These are phyloP conservation scores for Lochmaea capreae DNA, from an alignment of 2,888 invertebrate genomes.

Conservation along the genomic window DNA sequence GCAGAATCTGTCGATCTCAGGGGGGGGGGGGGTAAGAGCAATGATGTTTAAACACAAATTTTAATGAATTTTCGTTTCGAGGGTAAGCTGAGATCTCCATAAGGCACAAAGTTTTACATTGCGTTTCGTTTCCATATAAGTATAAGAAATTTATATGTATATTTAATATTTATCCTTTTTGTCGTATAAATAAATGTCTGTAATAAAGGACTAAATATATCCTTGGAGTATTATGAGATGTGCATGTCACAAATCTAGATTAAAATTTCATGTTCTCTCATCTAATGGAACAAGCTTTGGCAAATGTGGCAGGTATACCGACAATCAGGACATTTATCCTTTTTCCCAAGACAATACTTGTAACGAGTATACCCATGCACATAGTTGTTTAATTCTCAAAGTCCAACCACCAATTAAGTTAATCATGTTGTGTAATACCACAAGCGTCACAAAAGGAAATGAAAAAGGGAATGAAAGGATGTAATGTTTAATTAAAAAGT, in stretches of 20 bases:
- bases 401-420: constrained; percentile 54
- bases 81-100: too few relatives aligned
- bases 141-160: too few relatives aligned
- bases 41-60: too few relatives aligned
- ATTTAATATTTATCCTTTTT: too few relatives aligned
- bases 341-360: constrained; percentile 53
- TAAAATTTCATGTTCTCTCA: constrained; percentile 14
- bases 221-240: constrained; percentile 12
- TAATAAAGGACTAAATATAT: background rate
- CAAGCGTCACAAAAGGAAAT: background rate
- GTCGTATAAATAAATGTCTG: background rate
- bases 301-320: constrained; percentile 13
- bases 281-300: constrained; percentile 20
- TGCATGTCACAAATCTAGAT: constrained; percentile 21
- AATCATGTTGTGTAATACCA: constrained; percentile 55
- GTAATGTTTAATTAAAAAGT: too few relatives aligned
- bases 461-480: background rate
- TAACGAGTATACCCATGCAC: constrained; percentile 55
- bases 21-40: too few relatives aligned
- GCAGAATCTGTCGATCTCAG: too few relatives aligned
- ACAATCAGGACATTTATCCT: constrained; percentile 38
- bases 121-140: too few relatives aligned
- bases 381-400: constrained; percentile 47
- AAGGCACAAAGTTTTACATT: too few relatives aligned
- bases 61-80: too few relatives aligned